phyloP scores from a whole-genome alignment of 92 coral and sea anemone species.

The Palythoa grandiflora region DNA sequence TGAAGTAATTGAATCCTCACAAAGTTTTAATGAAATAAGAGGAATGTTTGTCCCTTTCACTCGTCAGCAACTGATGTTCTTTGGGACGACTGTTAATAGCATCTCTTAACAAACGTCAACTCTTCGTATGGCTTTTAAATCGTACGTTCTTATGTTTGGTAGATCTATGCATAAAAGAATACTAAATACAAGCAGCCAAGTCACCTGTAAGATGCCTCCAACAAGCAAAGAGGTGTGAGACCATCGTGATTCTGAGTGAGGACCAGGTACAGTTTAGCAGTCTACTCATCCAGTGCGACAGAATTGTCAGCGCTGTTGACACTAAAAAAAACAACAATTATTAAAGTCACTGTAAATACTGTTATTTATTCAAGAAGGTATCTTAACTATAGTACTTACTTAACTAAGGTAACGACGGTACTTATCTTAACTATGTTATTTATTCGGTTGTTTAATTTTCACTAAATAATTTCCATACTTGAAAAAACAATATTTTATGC shows the following conservation, averaged over 20 bases:
- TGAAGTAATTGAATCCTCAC: neutral
- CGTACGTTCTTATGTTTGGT: no score
- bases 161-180: neutral
- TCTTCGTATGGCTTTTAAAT: no score
- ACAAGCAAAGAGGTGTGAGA: conserved; percentile 80
- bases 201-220: conserved; percentile 95
- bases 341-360: neutral
- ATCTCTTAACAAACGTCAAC: no score
- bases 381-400: no score
- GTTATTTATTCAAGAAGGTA: no score
- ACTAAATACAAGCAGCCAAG: neutral
- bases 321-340: conserved; percentile 54
- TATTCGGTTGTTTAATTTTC: no score
- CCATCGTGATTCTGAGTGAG: conserved; percentile 84
- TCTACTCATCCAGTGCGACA: conserved; percentile 95
- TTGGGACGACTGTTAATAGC: no score
- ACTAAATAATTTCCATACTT: no score
- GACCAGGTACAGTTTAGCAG: conserved; percentile 97
- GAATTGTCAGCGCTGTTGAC: conserved; percentile 92
- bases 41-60: neutral
- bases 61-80: neutral
- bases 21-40: neutral
- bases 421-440: no score
- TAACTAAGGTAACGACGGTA: no score
- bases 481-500: no score